Base-by-base conservation (phyloP, 2,888 invertebrate genomes). In the Myopa tessellatipennis region DNA sequence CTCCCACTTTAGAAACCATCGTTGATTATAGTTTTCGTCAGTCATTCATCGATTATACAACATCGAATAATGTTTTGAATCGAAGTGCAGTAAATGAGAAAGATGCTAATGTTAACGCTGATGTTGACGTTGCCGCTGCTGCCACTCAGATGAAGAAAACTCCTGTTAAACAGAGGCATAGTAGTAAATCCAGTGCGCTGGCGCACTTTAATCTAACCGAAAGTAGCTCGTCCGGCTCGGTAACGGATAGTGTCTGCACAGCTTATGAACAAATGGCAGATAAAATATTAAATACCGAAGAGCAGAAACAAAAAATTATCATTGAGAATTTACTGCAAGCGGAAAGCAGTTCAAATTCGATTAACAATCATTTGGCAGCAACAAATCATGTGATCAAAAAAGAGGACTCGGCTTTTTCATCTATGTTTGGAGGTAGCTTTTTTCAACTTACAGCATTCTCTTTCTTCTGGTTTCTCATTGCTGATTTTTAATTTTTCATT, bases 181-280 rank as follows among this genome's bases (percentile, higher is more conserved):
- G 12, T 8, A 77, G 6, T 75, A 82, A 77, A 78, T 10, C 75
- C 8, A 36, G 68, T 18, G 73, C 82, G 80, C 83, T 89, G 76
- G 79, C 82, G 3, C 86, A 85, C 8, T 81, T 85, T 6, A 90
- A 90, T 80, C 87, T 92, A 76, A 92, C 92, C 0, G 92, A 92
- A 85, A 92, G 92, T 85, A 92, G 92, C 83, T 92, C 92, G 40
- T 92, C 92, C 77, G 92, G 92, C 71, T 92, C 92, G 3, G 88
- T 92, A 77, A 92, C 92, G 40, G 92, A 92, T 82, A 92, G 92
- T 85, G 90, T 92, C 78, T 92, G 92, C 82, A 92, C 92, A 14
- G 89, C 92, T 7, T 92, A 92, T 84, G 92, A 92, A 85, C 88
- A 89, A 71, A 86, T 87, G 69, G 81, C 79, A n/a, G 82, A 85